Evolutionary conservation across 2,797 vertebrate species (phyloP), one percentile per base, ranked within the genome.

Genomic region (Tenualosa thibaudeaui): DNA sequence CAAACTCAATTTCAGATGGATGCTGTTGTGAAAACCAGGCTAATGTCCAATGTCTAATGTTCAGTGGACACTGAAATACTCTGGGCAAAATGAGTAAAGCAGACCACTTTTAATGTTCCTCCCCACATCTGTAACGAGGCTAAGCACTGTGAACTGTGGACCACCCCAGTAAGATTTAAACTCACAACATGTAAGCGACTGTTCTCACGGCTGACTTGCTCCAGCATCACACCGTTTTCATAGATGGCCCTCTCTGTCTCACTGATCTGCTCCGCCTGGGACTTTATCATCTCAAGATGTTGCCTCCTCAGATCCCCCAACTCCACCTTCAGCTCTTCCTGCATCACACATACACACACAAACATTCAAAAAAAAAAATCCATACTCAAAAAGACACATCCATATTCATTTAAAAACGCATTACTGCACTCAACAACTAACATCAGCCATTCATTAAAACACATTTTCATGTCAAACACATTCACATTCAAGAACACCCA

Each of bases 181-280:
- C 83, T 84, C 81, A 90, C 90, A 83, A 95, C 87, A 3, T 65
- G 91, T 65, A 95, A 87, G 22, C 93, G 86, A 88, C 93, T 90
- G 91, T 96, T 96, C 86, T 95, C 94, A 88, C 89, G 3, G 40
- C 22, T 40, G 40, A 94, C 91, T 87, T 91, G 89, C 88, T 94
- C 90, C 89, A 94, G 85, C 58, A 90, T 91, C 84, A 91, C 75
- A 0, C 49, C 37, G 0, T 60, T 82, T 82, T 94, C 50, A 1
- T 93, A 94, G 88, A 95, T 50, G 85, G 40, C 86, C 26, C 78
- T 83, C 90, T 95, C 95, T 0, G 87, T 71, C 0, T 81, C 65
- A 40, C 84, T 87, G 71, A 95, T 91, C 88, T 91, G 89, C 0
- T 89, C 40, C 0, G 87, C 84, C 78, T 90, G 91, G 53, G 62